Percentiles rank a stretch among this genome's conserved stretches.
Evolutionary conservation across 2,888 invertebrate genomes (phyloP).

Genomic region (Tipula confusa): DNA sequence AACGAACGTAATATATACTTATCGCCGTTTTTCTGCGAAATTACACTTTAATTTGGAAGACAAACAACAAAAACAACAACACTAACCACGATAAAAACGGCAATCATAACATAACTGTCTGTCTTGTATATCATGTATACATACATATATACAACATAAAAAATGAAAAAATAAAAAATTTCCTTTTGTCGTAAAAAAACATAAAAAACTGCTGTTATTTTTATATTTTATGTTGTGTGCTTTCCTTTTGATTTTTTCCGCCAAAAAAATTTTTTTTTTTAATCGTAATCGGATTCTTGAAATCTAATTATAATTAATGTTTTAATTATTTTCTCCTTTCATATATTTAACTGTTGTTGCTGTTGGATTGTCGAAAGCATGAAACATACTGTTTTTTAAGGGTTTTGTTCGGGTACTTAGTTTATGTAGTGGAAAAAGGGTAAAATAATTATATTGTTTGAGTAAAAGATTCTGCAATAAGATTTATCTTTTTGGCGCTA

Average conservation of each 20-base stretch:
- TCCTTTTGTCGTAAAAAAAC: slow-evolving; percentile 5
- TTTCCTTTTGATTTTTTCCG: slow-evolving; percentile 3
- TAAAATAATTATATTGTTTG: neutral
- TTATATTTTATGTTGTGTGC: slow-evolving; percentile 6
- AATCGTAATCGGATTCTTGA: slow-evolving; percentile 1
- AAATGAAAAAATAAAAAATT: neutral
- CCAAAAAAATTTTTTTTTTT: neutral
- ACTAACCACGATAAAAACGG: neutral
- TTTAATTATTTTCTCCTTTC: slow-evolving; percentile 14
- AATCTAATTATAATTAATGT: slow-evolving; percentile 20
- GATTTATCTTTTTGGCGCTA: neutral
- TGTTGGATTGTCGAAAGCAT: neutral
- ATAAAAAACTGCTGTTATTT: neutral
- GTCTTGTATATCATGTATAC: neutral
- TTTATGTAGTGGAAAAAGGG: neutral
- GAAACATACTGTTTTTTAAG: neutral
- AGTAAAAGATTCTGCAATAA: neutral
- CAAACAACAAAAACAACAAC: neutral
- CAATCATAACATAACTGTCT: slow-evolving; percentile 16
- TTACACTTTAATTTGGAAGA: neutral
- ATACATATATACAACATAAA: neutral
- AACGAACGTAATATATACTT: neutral
- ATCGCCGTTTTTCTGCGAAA: slow-evolving; percentile 20
- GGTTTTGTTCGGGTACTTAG: neutral
- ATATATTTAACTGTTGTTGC: neutral